Evolutionary conservation across 2,888 invertebrate genomes (phyloP).

Genomic region (Chouioia cunea): DNA sequence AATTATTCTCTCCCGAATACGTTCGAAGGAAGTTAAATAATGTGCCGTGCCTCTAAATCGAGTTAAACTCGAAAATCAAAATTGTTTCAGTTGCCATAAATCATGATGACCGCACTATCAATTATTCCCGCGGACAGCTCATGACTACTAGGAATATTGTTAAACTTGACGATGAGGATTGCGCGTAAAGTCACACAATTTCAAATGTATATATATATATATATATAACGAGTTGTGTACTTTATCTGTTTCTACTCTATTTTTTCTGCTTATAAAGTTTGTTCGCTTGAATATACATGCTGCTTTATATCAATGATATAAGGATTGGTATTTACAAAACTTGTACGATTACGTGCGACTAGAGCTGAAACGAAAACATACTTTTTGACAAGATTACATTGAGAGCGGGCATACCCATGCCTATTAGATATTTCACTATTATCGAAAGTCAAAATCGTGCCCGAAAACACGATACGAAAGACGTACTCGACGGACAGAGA

Average conservation of each 20-base stretch:
- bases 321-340: too few species aligned
- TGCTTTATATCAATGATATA: background rate
- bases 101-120: conserved; percentile 27
- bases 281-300: conserved; percentile 4
- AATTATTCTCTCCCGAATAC: conserved; percentile 21
- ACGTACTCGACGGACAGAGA: too few species aligned
- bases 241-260: conserved; percentile 28
- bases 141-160: conserved; percentile 3
- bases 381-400: conserved; percentile 1
- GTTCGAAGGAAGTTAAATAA: conserved; percentile 9
- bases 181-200: background rate
- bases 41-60: conserved; percentile 19
- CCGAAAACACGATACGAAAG: too few species aligned
- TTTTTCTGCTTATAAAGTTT: conserved; percentile 29
- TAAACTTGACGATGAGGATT: background rate
- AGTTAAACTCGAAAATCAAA: conserved; percentile 13
- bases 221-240: conserved; percentile 19
- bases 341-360: too few species aligned
- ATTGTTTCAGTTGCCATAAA: conserved; percentile 38
- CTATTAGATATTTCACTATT: too few species aligned
- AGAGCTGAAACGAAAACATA: background rate
- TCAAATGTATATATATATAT: conserved; percentile 10
- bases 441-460: too few species aligned
- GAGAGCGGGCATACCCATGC: background rate
- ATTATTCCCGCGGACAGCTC: conserved; percentile 5